A percentile compares a stretch with the other conserved stretches of the same genome.
Conservation (phyloP, 2,113 vertebrate species). For the Raphicerus campestris region DNA sequence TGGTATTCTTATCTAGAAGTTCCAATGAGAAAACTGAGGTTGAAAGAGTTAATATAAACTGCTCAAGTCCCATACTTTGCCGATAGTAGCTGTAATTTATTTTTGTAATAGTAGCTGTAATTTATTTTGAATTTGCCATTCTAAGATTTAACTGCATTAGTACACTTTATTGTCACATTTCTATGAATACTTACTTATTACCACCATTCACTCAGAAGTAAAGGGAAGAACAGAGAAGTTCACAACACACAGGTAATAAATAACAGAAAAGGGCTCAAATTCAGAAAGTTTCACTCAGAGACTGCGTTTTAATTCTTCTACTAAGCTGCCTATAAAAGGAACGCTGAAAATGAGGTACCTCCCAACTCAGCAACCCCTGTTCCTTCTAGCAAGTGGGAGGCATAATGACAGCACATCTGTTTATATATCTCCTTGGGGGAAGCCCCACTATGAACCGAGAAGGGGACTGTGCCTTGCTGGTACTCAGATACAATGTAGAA, state of each 20-base stretch:
- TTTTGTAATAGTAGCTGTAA: not conserved
- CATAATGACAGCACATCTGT: not conserved
- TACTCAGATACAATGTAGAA: constrained; percentile 14
- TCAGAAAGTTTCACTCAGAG: not conserved
- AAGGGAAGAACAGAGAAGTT: not conserved
- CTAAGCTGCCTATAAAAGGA: not conserved
- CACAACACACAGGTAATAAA: not conserved
- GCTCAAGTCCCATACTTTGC: not conserved
- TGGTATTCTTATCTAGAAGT: not conserved
- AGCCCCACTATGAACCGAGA: not conserved
- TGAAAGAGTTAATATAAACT: not conserved
- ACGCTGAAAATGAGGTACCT: not conserved
- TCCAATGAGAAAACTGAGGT: not conserved
- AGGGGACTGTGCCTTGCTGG: not conserved
- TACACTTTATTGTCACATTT: not conserved
- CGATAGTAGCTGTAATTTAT: not conserved
- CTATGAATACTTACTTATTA: not conserved
- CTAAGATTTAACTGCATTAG: not conserved
- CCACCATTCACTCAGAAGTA: not conserved
- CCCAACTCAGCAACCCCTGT: not conserved
- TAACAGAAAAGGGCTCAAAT: not conserved
- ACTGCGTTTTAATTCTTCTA: not conserved
- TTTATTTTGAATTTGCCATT: not conserved
- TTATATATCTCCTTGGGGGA: not conserved
- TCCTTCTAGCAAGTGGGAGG: not conserved